These are phyloP conservation scores for Helicolenus hilgendorfi DNA, from an alignment of 2,797 vertebrate genomes.

Conservation along the genomic window DNA sequence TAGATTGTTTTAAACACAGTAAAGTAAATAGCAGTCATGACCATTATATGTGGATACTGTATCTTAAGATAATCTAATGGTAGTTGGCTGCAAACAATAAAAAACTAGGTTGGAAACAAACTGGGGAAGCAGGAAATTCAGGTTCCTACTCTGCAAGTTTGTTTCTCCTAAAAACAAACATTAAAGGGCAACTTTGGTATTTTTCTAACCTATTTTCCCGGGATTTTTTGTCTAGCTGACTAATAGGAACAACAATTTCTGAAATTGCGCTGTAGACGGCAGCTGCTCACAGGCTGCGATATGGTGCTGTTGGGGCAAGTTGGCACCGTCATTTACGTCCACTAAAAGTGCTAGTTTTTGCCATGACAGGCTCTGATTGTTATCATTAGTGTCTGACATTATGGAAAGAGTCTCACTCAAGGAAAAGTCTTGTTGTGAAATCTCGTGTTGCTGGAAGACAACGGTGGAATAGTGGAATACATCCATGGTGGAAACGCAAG, in stretches of 20 bases:
- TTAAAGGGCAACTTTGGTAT: background rate
- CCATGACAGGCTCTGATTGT: no score
- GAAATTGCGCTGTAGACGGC: no score
- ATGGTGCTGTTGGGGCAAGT: no score
- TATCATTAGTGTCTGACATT: no score
- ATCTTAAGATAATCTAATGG: background rate
- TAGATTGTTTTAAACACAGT: background rate
- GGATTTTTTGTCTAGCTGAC: background rate
- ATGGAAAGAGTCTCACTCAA: no score
- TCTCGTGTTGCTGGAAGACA: no score
- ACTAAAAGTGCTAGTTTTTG: no score
- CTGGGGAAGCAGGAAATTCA: background rate
- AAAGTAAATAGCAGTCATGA: background rate
- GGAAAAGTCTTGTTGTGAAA: no score
- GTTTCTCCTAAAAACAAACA: constrained; percentile 23
- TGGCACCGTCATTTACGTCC: rapidly evolving
- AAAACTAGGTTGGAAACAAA: background rate
- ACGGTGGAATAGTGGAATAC: no score
- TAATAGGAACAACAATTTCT: background rate
- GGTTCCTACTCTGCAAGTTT: background rate
- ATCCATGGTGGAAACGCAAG: rapidly evolving
- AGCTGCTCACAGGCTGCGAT: no score
- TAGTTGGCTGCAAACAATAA: background rate
- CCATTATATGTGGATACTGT: background rate
- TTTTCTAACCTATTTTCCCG: no score